Conservation (phyloP, 2,888 invertebrate species). For the Drosophila pseudotalamancana region DNA sequence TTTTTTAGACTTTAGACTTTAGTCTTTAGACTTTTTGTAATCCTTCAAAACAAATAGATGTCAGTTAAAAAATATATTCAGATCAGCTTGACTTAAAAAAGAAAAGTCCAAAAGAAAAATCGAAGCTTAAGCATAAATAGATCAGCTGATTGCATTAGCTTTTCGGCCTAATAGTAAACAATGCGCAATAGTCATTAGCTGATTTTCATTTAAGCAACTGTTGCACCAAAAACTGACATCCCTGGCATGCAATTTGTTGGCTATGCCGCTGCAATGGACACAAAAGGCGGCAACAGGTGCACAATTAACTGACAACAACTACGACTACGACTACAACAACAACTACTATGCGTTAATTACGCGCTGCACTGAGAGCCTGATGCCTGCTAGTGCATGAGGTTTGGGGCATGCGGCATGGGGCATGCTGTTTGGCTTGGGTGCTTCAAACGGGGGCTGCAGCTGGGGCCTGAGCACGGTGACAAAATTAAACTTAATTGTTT, state of each 20-base stretch:
- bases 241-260: conserved; percentile 42
- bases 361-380: conserved; percentile 18
- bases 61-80: too few relatives aligned
- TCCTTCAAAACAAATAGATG: too few relatives aligned
- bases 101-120: too few relatives aligned
- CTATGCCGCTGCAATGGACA: conserved; percentile 38
- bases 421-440: conserved; percentile 2
- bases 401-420: neutral
- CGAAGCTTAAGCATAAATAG: too few relatives aligned
- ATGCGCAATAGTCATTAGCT: conserved; percentile 1
- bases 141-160: neutral
- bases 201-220: conserved; percentile 34
- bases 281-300: conserved; percentile 77
- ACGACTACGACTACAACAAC: conserved; percentile 32
- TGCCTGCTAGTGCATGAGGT: too few relatives aligned
- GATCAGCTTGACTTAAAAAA: too few relatives aligned
- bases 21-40: too few relatives aligned
- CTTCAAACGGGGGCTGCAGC: conserved; percentile 14
- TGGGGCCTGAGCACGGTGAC: conserved; percentile 65
- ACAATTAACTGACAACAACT: conserved; percentile 59
- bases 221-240: conserved; percentile 35
- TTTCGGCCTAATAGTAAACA: neutral
- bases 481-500: conserved; percentile 81
- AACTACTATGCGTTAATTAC: conserved; percentile 77
- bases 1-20: too few relatives aligned